Base-by-base conservation (phyloP, 1,140 invertebrate genomes). In the Drosophila nigromelanica region DNA sequence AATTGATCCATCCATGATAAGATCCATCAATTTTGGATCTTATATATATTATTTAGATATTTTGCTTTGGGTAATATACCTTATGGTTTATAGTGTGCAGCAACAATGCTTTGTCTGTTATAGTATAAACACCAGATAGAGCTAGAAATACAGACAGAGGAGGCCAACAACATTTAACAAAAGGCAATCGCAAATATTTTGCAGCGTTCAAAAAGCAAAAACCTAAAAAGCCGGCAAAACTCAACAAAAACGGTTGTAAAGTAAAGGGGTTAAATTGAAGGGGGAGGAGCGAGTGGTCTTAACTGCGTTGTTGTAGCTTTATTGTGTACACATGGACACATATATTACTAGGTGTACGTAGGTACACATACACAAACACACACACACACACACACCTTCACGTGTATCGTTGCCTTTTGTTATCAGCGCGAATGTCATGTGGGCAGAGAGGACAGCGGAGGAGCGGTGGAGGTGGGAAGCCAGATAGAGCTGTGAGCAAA, bases 111-210 rank as follows among this genome's bases (percentile, higher is more conserved):
- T 67, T 67, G 69, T 72, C 69, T 72, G 47, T 58, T 47, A 50
- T 59, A 58, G 55, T 58, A 52, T 73, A 68, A 73, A 68, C 70
- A 73, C 12, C 24, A 73, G 58, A 51, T 62, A 52, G 5, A 62
- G 50, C 43, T 62, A 56, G 6, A 68, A 43, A 52, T 51, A 35
- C 7, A 40, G 33, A 3, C 43, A 30, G 51, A 1, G 33, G 11
- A 33, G 21, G 35, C 40, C 5, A 43, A 60, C 63, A 73, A 45
- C 55, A 67, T 73, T 60, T 68, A 73, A 73, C 70, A 73, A 73
- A 73, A 73, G 63, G 55, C 70, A 73, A 67, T 73, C 55, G 70
- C 70, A 73, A 68, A 73, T 73, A 68, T 72, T 72, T 73, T 73
- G 63, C 71, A 69, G 64, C 42, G 43, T 15, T 42, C 51, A 69